Conservation (phyloP, 2,113 vertebrate species). For the Echinops telfairi region DNA sequence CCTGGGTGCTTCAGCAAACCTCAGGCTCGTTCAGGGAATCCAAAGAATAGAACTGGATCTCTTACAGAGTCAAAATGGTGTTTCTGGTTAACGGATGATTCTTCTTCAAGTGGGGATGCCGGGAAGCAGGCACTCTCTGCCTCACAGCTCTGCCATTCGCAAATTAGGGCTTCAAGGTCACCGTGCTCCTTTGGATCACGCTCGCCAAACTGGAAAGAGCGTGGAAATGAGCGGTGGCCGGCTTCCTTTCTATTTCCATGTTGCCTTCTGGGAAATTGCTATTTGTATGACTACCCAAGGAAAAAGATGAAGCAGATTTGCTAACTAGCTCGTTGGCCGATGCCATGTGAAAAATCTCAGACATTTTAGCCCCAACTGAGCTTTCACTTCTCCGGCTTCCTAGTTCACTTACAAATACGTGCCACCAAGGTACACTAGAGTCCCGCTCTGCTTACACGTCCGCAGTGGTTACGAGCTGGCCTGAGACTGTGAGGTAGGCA, state of each 20-base stretch:
- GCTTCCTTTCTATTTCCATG: not conserved
- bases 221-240: not conserved
- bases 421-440: no score
- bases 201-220: not conserved
- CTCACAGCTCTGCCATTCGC: not conserved
- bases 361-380: not conserved
- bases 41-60: not conserved
- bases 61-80: not conserved
- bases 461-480: no score
- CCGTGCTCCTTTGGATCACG: not conserved
- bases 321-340: not conserved
- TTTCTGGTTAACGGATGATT: not conserved
- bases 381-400: constrained; percentile 26
- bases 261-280: not conserved
- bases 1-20: not conserved
- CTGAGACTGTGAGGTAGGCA: no score
- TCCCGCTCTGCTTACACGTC: no score
- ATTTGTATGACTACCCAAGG: not conserved
- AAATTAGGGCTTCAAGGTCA: not conserved
- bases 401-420: not conserved
- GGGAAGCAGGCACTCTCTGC: not conserved
- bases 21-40: not conserved
- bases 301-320: not conserved
- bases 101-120: not conserved
- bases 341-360: not conserved